These are phyloP conservation scores for Gambelia wislizenii DNA, from an alignment of 2,797 vertebrate species.

Conservation along the genomic window DNA sequence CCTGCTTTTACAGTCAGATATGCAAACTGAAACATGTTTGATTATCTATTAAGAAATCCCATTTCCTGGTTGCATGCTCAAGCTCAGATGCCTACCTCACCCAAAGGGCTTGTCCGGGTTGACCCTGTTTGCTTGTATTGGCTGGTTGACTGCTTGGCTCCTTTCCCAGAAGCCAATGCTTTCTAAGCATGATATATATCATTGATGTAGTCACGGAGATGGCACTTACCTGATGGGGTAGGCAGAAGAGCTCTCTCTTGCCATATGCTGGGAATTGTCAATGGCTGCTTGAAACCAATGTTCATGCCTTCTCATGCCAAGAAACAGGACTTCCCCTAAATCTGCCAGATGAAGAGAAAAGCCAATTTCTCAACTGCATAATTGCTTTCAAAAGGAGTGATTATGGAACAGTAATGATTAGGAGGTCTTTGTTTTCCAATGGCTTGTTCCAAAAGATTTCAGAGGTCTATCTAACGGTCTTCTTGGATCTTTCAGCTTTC, in stretches of 20 bases:
- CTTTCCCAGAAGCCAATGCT: constrained; percentile 82
- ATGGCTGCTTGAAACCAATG: constrained; percentile 90
- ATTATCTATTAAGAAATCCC: constrained; percentile 24
- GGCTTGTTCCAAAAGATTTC: constrained; percentile 23
- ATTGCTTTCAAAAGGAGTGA: constrained; percentile 62
- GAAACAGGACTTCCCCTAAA: constrained; percentile 78
- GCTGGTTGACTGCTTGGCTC: constrained; percentile 84
- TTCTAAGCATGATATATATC: constrained; percentile 88
- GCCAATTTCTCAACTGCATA: constrained; percentile 60
- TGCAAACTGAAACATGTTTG: constrained; percentile 11
- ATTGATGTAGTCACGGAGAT: constrained; percentile 84
- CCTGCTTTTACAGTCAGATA: constrained; percentile 17
- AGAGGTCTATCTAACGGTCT: background rate
- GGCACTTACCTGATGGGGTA: constrained; percentile 93
- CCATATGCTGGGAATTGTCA: constrained; percentile 97
- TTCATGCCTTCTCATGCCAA: constrained; percentile 81
- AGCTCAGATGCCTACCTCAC: constrained; percentile 62
- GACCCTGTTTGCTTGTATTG: constrained; percentile 79
- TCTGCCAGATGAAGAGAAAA: constrained; percentile 75
- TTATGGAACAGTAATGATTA: constrained; percentile 56
- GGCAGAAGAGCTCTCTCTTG: constrained; percentile 90
- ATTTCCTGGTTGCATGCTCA: constrained; percentile 55
- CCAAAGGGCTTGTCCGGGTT: constrained; percentile 77
- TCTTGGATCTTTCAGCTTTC: too few relatives aligned
- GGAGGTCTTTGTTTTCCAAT: constrained; percentile 54